These are phyloP conservation scores for Neoniphon sammara DNA, from an alignment of 2,797 vertebrate species.

Conservation along the genomic window DNA sequence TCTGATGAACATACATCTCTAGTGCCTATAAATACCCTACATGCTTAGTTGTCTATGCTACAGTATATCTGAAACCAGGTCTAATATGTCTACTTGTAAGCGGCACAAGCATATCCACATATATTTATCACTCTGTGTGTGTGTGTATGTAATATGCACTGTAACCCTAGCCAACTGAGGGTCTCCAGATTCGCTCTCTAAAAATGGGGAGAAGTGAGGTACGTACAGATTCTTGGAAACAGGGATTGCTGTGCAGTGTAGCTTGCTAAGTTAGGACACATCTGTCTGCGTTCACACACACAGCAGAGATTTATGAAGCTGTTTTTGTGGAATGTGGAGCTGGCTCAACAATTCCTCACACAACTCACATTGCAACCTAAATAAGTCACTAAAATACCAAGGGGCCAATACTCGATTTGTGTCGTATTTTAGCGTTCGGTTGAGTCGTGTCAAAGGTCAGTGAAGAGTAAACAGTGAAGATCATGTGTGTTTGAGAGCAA, in stretches of 20 bases:
- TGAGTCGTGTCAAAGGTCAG: constrained; percentile 42
- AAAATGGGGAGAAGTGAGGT: constrained; percentile 60
- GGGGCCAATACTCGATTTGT: constrained; percentile 47
- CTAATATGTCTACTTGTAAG: constrained; percentile 57
- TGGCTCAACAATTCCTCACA: constrained; percentile 59
- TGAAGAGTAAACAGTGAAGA: constrained; percentile 10
- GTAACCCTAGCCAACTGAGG: constrained; percentile 62
- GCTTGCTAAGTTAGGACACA: constrained; percentile 78
- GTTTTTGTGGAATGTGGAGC: constrained; percentile 71
- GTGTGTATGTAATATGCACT: constrained; percentile 30
- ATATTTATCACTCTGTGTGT: constrained; percentile 42
- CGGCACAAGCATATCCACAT: constrained; percentile 31
- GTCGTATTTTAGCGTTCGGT: constrained; percentile 18
- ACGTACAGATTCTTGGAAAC: constrained; percentile 73
- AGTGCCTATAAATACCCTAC: constrained; percentile 65
- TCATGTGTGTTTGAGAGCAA: neutral
- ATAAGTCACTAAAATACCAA: constrained; percentile 59
- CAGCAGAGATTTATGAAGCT: constrained; percentile 75
- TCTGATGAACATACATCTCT: constrained; percentile 61
- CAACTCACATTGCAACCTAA: constrained; percentile 57
- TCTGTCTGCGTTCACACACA: constrained; percentile 65
- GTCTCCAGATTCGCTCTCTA: constrained; percentile 63
- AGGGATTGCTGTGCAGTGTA: constrained; percentile 38
- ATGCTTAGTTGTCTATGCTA: constrained; percentile 49
- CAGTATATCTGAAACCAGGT: constrained; percentile 64